Evolutionary conservation across 2,113 vertebrate genomes (phyloP).

Genomic region (Sminthopsis crassicaudata): DNA sequence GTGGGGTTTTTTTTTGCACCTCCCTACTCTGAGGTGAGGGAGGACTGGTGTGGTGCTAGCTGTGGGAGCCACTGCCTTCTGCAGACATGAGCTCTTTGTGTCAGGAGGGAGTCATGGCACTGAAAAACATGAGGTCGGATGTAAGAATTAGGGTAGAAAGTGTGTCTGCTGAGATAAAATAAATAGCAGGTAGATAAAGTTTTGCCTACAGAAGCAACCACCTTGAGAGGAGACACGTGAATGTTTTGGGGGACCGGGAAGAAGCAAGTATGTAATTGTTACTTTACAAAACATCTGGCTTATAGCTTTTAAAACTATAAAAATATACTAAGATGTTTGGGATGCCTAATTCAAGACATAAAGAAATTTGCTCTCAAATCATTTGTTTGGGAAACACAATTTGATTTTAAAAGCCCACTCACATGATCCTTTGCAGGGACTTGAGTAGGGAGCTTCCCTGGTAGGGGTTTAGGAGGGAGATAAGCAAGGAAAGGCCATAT

Average conservation of each 20-base stretch:
- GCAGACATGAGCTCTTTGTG: neutral
- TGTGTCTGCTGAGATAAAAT: neutral
- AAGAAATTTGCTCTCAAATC: neutral
- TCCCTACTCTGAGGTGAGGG: neutral
- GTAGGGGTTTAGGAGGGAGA: neutral
- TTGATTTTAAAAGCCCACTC: neutral
- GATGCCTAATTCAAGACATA: neutral
- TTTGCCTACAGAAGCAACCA: neutral
- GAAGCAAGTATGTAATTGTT: neutral
- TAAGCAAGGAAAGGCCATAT: slow-evolving; percentile 20
- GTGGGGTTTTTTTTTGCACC: neutral
- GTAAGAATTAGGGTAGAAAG: neutral
- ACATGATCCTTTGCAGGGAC: neutral
- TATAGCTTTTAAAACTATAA: neutral
- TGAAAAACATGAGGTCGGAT: neutral
- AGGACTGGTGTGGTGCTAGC: neutral
- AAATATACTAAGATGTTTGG: neutral
- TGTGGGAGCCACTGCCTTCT: neutral
- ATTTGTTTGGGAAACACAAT: neutral
- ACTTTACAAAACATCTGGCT: neutral
- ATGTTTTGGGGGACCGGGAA: neutral
- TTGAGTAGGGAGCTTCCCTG: neutral
- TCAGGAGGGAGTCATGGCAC: too few relatives aligned
- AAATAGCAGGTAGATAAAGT: neutral
- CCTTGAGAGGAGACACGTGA: neutral